phyloP scores from a whole-genome alignment of 2,888 invertebrate species.

The Ophion ellenae region DNA sequence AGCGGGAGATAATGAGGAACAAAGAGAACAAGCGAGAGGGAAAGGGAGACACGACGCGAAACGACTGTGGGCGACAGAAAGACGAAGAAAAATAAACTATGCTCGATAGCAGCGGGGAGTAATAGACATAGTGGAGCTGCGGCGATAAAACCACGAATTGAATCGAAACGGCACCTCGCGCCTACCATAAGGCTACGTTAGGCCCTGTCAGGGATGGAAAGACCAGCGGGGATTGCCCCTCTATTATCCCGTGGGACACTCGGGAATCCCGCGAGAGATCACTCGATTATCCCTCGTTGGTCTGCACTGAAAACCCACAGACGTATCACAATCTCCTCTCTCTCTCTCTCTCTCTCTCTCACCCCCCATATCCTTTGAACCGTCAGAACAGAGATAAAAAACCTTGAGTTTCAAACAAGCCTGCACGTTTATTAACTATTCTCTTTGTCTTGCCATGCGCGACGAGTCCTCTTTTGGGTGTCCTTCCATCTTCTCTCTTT shows the following conservation, averaged over 20 bases:
- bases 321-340: conserved; percentile 58
- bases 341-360: conserved; percentile 1
- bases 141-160: conserved; percentile 82
- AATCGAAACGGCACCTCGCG: conserved; percentile 79
- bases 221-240: conserved; percentile 57
- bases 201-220: conserved; percentile 56
- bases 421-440: conserved; percentile 78
- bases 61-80: conserved; percentile 31
- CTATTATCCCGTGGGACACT: conserved; percentile 64
- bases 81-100: conserved; percentile 24
- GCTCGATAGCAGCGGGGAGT: conserved; percentile 68
- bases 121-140: conserved; percentile 61
- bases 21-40: conserved; percentile 4
- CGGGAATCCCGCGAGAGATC: conserved; percentile 77
- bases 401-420: conserved; percentile 47
- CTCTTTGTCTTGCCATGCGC: conserved; percentile 78
- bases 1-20: conserved; percentile 71
- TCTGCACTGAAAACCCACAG: conserved; percentile 68
- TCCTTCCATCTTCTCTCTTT: conserved; percentile 12
- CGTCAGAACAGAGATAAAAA: conserved; percentile 68
- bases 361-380: conserved; percentile 24
- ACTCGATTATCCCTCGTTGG: conserved; percentile 76
- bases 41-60: conserved; percentile 30
- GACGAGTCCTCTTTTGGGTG: conserved; percentile 44
- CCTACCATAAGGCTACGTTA: conserved; percentile 74